These are phyloP conservation scores for Aphelocoma coerulescens DNA, from an alignment of 2,113 vertebrate genomes.

Conservation along the genomic window DNA sequence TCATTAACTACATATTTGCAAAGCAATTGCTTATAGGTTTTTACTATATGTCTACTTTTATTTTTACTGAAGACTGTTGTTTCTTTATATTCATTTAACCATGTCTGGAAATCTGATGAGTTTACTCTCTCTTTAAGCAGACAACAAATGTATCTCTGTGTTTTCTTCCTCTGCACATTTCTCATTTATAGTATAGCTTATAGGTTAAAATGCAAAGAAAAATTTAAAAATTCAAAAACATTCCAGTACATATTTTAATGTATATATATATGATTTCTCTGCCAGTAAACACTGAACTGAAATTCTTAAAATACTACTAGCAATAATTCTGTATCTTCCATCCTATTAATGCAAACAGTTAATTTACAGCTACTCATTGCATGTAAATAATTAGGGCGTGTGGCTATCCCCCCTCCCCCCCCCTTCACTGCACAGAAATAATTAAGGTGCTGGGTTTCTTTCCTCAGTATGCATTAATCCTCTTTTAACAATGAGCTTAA, in stretches of 20 bases:
- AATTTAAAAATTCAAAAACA: neutral
- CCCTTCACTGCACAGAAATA: neutral
- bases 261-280: neutral
- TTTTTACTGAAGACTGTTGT: neutral
- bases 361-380: neutral
- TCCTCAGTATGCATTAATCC: neutral
- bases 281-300: neutral
- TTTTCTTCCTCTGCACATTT: neutral
- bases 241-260: neutral
- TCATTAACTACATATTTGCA: neutral
- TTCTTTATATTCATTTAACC: neutral
- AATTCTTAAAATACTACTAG: neutral
- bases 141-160: neutral
- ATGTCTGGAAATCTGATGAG: neutral
- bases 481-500: neutral
- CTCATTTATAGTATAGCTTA: neutral
- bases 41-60: neutral
- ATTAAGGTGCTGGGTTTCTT: neutral
- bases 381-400: neutral
- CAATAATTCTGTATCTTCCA: neutral
- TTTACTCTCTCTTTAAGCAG: neutral
- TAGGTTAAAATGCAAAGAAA: neutral
- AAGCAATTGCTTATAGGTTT: neutral
- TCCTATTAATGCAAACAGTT: neutral
- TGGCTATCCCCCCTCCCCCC: neutral